Evolutionary conservation across 1,140 invertebrate genomes (phyloP).

Genomic region (Saccostrea cuccullata): DNA sequence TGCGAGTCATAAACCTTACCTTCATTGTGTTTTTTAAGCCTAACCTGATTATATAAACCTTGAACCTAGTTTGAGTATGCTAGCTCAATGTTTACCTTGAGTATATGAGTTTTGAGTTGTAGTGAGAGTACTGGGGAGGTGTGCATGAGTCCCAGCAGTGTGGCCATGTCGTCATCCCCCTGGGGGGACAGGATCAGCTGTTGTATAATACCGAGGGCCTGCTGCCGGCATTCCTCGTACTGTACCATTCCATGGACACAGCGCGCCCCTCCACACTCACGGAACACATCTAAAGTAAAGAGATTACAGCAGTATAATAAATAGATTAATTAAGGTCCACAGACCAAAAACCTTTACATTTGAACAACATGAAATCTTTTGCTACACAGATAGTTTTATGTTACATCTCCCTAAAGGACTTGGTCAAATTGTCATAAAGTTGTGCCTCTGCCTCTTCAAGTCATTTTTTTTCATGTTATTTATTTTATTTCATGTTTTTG

Average conservation of each 20-base stretch:
- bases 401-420: no score
- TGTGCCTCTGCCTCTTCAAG: no score
- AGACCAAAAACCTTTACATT: neutral
- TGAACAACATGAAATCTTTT: no score
- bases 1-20: neutral
- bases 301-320: no score
- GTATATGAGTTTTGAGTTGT: constrained; percentile 92
- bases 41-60: no score
- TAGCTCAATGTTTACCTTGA: no score
- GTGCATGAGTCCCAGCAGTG: constrained; percentile 93
- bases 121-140: constrained; percentile 88
- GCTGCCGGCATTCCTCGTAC: constrained; percentile 89
- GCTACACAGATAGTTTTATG: no score
- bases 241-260: constrained; percentile 94
- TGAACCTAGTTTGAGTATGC: no score
- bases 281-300: constrained; percentile 87
- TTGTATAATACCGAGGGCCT: constrained; percentile 86
- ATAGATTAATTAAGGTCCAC: constrained; percentile 76
- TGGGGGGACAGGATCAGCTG: constrained; percentile 93
- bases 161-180: constrained; percentile 97
- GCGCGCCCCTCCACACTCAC: constrained; percentile 94
- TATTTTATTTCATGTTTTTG: no score
- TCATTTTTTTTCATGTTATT: no score
- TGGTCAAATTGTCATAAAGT: no score
- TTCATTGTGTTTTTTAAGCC: neutral